Conservation (phyloP, 2,797 vertebrate genomes). For the Thripadectes ignobilis region DNA sequence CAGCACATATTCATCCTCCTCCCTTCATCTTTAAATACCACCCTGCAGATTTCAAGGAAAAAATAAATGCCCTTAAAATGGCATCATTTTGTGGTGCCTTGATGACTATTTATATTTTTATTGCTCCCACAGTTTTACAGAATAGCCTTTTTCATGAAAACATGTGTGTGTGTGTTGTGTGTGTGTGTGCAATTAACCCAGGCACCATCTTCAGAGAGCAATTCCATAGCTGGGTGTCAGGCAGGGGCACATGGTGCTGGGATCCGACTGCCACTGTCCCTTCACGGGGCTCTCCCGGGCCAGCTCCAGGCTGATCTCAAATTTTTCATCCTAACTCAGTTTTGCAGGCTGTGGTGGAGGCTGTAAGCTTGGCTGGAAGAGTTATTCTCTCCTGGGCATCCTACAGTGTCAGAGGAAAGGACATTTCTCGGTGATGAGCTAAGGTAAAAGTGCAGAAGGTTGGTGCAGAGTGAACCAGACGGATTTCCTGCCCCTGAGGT, state of each 20-base stretch:
- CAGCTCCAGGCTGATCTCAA: accelerated
- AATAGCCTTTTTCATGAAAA: background rate
- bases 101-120: conserved; percentile 29
- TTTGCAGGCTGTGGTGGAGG: background rate
- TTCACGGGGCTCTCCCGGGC: accelerated
- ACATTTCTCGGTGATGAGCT: background rate
- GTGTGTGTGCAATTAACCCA: background rate
- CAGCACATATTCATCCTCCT: background rate
- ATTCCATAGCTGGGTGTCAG: background rate
- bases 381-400: background rate
- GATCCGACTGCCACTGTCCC: background rate
- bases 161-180: background rate
- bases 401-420: background rate
- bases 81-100: background rate
- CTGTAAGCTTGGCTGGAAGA: background rate
- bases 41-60: background rate
- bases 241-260: background rate
- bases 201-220: background rate
- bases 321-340: background rate
- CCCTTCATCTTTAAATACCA: conserved; percentile 48
- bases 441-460: background rate
- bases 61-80: conserved; percentile 27
- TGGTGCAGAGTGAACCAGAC: accelerated
- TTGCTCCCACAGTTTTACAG: background rate
- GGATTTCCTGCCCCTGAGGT: accelerated